Percentiles rank a stretch among this genome's conserved stretches.
Conservation (phyloP, 2,888 invertebrate genomes). For the Sinodicranocentrus sp. region DNA sequence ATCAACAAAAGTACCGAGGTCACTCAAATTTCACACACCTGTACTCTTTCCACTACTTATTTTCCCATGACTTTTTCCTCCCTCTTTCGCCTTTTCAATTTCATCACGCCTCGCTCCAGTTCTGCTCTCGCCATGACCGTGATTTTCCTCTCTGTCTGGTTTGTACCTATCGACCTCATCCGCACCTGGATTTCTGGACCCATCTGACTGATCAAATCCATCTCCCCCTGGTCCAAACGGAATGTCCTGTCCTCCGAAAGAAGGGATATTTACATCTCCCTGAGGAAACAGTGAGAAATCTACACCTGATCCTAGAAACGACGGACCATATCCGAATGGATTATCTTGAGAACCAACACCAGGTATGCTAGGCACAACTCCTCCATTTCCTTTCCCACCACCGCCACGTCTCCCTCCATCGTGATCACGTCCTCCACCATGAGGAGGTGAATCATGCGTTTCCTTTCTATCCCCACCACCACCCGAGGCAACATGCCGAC, state of each 20-base stretch:
- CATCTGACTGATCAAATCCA: slow-evolving; percentile 27
- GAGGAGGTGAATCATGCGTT: background rate
- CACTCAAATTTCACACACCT: slow-evolving; percentile 46
- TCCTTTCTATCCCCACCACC: slow-evolving; percentile 8
- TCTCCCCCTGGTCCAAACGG: slow-evolving; percentile 35
- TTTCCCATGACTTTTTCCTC: slow-evolving; percentile 38
- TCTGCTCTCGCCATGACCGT: background rate
- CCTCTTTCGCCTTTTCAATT: slow-evolving; percentile 31
- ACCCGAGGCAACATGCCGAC: slow-evolving; percentile 37
- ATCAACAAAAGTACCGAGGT: too few relatives aligned
- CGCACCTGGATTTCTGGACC: slow-evolving; percentile 9
- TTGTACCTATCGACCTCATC: background rate
- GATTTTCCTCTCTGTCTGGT: background rate
- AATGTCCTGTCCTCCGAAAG: slow-evolving; percentile 14
- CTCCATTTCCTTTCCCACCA: slow-evolving; percentile 27
- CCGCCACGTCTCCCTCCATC: slow-evolving; percentile 19
- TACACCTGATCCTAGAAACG: slow-evolving; percentile 46
- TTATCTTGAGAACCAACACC: slow-evolving; percentile 21
- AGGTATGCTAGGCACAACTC: background rate
- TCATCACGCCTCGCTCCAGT: background rate
- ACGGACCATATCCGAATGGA: slow-evolving; percentile 42
- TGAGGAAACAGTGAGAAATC: slow-evolving; percentile 49
- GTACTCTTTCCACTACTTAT: slow-evolving; percentile 31
- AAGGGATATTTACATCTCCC: slow-evolving; percentile 39
- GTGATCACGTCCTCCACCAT: background rate